Evolutionary conservation across 2,113 vertebrate species (phyloP).

Genomic region (Syngnathus typhle): DNA sequence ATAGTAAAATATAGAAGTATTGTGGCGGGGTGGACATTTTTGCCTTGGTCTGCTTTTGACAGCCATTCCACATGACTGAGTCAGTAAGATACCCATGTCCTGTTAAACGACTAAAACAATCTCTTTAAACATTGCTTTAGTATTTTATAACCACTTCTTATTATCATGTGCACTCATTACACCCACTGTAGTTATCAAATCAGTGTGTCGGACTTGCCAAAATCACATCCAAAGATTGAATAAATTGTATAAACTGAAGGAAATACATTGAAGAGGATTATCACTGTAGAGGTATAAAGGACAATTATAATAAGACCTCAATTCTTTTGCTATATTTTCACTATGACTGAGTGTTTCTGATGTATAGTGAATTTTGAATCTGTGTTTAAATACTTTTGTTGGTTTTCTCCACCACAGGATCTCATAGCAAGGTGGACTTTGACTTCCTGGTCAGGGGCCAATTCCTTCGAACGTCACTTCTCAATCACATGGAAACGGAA

Average conservation of each 20-base stretch:
- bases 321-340: not conserved
- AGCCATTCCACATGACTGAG: no score
- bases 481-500: conserved; percentile 84
- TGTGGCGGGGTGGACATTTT: not conserved
- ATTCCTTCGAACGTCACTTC: conserved; percentile 82
- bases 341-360: not conserved
- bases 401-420: conserved; percentile 62
- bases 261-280: not conserved
- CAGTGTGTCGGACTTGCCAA: no score
- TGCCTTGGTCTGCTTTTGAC: no score
- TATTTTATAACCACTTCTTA: no score
- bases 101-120: no score
- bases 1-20: not conserved
- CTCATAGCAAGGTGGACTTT: conserved; percentile 90
- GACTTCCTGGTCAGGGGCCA: conserved; percentile 94
- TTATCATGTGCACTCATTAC: no score
- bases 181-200: no score
- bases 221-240: no score
- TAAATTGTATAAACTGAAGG: no score
- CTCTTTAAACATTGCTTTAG: no score
- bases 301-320: not conserved
- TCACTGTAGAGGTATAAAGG: not conserved
- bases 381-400: not conserved
- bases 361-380: not conserved
- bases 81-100: no score